Evolutionary conservation across 2,113 vertebrate species (phyloP).

Genomic region (Aspiorhynchus laticeps): DNA sequence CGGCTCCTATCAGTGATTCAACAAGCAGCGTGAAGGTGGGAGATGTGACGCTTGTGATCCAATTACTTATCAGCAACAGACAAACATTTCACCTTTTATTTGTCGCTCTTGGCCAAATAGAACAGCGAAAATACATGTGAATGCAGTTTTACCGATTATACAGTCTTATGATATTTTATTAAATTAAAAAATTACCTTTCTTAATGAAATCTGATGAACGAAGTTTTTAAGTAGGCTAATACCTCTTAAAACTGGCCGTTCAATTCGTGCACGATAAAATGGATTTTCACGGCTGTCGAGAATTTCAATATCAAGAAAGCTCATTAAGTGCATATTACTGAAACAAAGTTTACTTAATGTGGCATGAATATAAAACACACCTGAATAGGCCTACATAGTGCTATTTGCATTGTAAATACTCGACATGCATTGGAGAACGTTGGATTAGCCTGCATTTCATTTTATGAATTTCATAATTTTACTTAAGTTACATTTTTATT

Average conservation of each 20-base stretch:
- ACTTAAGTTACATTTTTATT: background rate
- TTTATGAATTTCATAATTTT: background rate
- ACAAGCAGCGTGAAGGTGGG: constrained; percentile 40
- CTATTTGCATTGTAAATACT: constrained; percentile 54
- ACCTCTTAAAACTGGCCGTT: background rate
- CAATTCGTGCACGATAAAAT: background rate
- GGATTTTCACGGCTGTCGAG: constrained; percentile 30
- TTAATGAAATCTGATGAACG: background rate
- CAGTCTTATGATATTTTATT: background rate
- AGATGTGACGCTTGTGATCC: constrained; percentile 51
- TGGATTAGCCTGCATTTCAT: background rate
- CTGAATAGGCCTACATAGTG: background rate
- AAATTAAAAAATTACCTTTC: background rate
- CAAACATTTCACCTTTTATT: constrained; percentile 56
- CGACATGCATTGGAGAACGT: background rate
- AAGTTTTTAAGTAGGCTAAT: background rate
- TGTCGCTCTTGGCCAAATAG: background rate
- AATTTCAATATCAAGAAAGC: constrained; percentile 74
- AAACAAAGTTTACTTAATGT: constrained; percentile 65
- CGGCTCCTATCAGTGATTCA: background rate
- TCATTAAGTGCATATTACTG: constrained; percentile 62
- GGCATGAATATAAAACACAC: constrained; percentile 62
- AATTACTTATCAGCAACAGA: constrained; percentile 44
- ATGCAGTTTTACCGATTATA: background rate
- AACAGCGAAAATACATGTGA: background rate